Conservation (phyloP, 2,797 vertebrate species). For the Hoplostethus atlanticus region DNA sequence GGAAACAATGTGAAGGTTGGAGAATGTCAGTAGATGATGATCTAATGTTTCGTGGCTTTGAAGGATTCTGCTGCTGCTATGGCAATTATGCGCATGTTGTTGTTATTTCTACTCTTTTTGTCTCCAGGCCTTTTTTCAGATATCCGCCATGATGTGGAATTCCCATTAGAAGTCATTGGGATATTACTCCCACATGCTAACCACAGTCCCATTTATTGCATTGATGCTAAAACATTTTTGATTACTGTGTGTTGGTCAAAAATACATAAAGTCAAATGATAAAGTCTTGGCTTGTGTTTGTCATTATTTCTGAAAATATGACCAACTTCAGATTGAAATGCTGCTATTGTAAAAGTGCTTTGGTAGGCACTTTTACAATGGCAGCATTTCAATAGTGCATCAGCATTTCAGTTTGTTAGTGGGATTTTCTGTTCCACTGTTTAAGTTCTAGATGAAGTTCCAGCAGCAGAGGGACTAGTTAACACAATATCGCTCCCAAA, state of each 20-base stretch:
- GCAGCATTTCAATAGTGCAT: too few relatives aligned
- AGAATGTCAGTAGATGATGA: neutral
- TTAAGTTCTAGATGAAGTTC: too few relatives aligned
- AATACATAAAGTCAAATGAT: constrained; percentile 58
- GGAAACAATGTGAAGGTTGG: neutral
- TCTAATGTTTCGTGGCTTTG: constrained; percentile 24
- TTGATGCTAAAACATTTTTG: constrained; percentile 39
- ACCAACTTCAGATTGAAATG: neutral
- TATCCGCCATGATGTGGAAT: constrained; percentile 18
- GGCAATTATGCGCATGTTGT: constrained; percentile 9
- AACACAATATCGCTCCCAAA: too few relatives aligned
- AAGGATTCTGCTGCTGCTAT: constrained; percentile 12
- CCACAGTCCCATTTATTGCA: constrained; percentile 44
- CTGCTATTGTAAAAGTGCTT: neutral
- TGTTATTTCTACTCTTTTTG: constrained; percentile 27
- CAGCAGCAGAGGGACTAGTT: too few relatives aligned
- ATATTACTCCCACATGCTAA: constrained; percentile 25
- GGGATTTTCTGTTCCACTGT: too few relatives aligned
- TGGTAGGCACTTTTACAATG: too few relatives aligned
- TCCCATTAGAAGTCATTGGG: constrained; percentile 8
- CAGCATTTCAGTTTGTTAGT: too few relatives aligned
- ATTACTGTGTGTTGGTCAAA: constrained; percentile 58
- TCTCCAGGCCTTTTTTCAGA: constrained; percentile 16
- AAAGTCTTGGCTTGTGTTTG: constrained; percentile 17
- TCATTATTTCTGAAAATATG: neutral